These are phyloP conservation scores for Pterocles orientalis DNA, from an alignment of 2,113 vertebrate species.

Conservation along the genomic window DNA sequence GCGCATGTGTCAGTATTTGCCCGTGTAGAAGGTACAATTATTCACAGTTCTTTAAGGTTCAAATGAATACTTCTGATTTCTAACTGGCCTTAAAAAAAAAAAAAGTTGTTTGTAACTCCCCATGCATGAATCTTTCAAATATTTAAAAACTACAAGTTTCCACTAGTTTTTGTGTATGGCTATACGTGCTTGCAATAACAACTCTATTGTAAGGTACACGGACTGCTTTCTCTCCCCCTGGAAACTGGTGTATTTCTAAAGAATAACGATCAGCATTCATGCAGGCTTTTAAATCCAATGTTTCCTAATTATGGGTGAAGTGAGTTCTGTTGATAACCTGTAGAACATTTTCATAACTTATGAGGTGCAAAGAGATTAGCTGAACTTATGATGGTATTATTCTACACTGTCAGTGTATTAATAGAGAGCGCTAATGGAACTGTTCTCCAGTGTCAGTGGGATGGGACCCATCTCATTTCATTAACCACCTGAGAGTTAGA, in stretches of 20 bases:
- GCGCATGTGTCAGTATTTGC: neutral
- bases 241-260: neutral
- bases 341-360: neutral
- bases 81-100: neutral
- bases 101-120: neutral
- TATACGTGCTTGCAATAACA: neutral
- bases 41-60: neutral
- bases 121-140: neutral
- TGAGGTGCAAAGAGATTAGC: neutral
- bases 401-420: neutral
- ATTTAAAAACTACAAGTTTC: neutral
- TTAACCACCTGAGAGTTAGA: neutral
- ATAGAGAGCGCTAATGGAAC: neutral
- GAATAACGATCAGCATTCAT: neutral
- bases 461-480: neutral
- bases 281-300: neutral
- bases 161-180: neutral
- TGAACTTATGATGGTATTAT: neutral
- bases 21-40: neutral
- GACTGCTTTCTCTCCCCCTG: neutral
- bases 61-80: neutral
- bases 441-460: neutral
- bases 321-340: neutral
- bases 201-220: neutral
- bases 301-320: constrained; percentile 4